Evolutionary conservation across 1,140 invertebrate species (phyloP).

Genomic region (Drosophila orosa): DNA sequence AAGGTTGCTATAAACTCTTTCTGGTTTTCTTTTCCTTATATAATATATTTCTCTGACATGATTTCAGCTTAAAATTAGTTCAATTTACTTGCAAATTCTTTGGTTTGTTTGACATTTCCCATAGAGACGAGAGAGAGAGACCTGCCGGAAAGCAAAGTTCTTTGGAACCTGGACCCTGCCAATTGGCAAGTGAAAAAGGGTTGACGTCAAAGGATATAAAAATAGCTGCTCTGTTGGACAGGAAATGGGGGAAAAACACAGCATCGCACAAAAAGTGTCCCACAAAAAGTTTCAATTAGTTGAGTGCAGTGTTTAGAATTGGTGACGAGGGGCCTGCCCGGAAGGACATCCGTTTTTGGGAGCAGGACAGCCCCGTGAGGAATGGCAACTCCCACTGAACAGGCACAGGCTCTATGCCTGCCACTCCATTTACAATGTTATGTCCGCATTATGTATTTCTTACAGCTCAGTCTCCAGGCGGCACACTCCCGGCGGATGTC

Average conservation of each 20-base stretch:
- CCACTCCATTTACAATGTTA: slow-evolving; percentile 45
- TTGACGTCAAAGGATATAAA: slow-evolving; percentile 59
- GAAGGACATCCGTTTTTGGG: slow-evolving; percentile 13
- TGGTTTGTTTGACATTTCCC: slow-evolving; percentile 6
- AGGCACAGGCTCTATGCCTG: background rate
- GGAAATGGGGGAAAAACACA: slow-evolving; percentile 2
- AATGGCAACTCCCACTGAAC: background rate
- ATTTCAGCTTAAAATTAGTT: slow-evolving; percentile 1
- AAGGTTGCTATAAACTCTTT: background rate
- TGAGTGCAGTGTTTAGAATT: slow-evolving; percentile 54
- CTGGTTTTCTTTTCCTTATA: background rate
- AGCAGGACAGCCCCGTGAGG: slow-evolving; percentile 20
- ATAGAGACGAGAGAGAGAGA: too few relatives aligned
- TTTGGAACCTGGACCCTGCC: slow-evolving; percentile 23
- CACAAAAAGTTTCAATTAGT: slow-evolving; percentile 67
- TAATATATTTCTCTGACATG: background rate
- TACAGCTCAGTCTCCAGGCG: slow-evolving; percentile 23
- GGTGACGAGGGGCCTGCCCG: slow-evolving; percentile 12
- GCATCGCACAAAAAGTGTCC: slow-evolving; percentile 31
- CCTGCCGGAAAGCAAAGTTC: background rate
- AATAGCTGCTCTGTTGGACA: slow-evolving; percentile 21
- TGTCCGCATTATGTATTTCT: slow-evolving; percentile 14
- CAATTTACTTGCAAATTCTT: slow-evolving; percentile 8
- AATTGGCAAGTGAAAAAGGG: slow-evolving; percentile 52
- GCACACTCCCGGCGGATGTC: slow-evolving; percentile 55